A percentile compares a stretch with the other conserved stretches of the same genome.
Conservation (phyloP, 2,888 invertebrate genomes). For the Melitaea athalia region DNA sequence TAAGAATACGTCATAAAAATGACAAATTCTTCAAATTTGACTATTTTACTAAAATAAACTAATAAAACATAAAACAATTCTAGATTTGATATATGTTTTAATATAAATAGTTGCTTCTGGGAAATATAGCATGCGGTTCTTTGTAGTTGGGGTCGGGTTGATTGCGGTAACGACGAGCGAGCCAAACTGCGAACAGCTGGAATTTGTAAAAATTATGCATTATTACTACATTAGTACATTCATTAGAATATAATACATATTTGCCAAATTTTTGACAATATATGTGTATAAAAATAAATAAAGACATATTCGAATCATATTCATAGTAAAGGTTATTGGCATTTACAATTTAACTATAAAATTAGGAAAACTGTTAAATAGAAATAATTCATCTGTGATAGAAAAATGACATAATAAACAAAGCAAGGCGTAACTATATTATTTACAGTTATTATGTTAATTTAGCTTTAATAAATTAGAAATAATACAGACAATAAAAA, state of each 20-base stretch:
- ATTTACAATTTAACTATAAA: not conserved
- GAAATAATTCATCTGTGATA: not conserved
- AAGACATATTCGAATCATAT: too few relatives aligned
- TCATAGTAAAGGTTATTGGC: too few relatives aligned
- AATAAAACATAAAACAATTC: constrained; percentile 20
- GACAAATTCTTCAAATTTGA: constrained; percentile 13
- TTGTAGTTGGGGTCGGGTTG: constrained; percentile 89
- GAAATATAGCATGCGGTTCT: constrained; percentile 88
- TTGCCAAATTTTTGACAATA: too few relatives aligned
- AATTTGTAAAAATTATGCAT: constrained; percentile 48
- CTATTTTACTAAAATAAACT: constrained; percentile 15
- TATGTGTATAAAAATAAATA: too few relatives aligned
- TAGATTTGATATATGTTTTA: constrained; percentile 44
- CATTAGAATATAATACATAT: too few relatives aligned
- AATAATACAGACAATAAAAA: not conserved
- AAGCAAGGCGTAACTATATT: not conserved
- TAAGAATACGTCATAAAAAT: constrained; percentile 6
- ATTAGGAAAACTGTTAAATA: not conserved
- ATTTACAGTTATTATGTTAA: not conserved
- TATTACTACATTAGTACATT: not conserved
- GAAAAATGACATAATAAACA: too few relatives aligned
- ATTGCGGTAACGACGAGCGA: constrained; percentile 91
- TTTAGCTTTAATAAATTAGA: not conserved
- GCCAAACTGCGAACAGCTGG: constrained; percentile 91
- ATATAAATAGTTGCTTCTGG: constrained; percentile 81